A percentile compares a stretch with the other conserved stretches of the same genome.
Conservation (phyloP, 2,888 invertebrate genomes). For the Scotopteryx bipunctaria region DNA sequence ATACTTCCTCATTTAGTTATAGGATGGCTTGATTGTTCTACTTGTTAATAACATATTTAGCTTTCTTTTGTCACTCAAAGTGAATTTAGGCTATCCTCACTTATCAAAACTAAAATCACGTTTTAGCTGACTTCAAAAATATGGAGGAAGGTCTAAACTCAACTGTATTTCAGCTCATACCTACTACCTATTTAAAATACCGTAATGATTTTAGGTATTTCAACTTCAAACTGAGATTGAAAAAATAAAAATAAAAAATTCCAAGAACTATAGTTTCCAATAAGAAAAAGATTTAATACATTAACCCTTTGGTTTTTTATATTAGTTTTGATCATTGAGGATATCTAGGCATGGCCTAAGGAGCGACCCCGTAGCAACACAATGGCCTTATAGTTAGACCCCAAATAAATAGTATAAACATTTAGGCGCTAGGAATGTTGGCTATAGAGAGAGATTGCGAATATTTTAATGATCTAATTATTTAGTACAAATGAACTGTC, state of each 20-base stretch:
- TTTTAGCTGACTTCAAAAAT: too few relatives aligned
- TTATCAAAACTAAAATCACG: neutral
- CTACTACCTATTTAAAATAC: too few relatives aligned
- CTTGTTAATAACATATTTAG: neutral
- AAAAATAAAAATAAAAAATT: neutral
- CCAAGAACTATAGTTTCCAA: too few relatives aligned
- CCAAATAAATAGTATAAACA: constrained; percentile 41
- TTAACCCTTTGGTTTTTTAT: neutral
- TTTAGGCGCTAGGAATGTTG: constrained; percentile 25
- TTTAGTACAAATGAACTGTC: constrained; percentile 42
- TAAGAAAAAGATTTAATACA: too few relatives aligned
- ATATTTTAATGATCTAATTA: constrained; percentile 33
- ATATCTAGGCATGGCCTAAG: constrained; percentile 2
- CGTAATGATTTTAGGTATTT: too few relatives aligned
- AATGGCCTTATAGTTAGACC: constrained; percentile 64
- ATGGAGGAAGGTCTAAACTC: too few relatives aligned
- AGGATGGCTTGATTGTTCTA: neutral
- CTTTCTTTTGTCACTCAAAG: constrained; percentile 4
- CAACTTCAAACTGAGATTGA: too few relatives aligned
- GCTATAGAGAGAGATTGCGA: constrained; percentile 16
- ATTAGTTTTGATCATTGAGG: neutral
- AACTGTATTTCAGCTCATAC: too few relatives aligned
- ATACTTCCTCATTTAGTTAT: constrained; percentile 2
- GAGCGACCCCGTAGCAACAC: constrained; percentile 34
- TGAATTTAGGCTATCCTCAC: constrained; percentile 1